Conservation (phyloP, 92 coral and sea anemone genomes). For the Metridium senile region DNA sequence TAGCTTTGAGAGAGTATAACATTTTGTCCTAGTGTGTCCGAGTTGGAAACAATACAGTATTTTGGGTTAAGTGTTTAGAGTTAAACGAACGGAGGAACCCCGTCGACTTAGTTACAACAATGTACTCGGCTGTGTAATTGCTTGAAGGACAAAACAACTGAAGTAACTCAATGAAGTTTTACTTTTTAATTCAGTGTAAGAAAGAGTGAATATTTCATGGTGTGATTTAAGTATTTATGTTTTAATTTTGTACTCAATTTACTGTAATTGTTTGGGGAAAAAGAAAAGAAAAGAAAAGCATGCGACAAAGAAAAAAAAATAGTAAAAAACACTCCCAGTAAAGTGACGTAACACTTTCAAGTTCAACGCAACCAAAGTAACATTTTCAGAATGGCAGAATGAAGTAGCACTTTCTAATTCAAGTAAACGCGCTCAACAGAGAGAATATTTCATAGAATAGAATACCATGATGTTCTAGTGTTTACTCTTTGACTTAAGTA, state of each 20-base stretch:
- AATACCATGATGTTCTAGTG: too few species aligned
- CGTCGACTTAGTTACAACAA: background rate
- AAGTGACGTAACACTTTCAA: too few species aligned
- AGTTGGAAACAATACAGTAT: background rate
- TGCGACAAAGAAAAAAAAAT: too few species aligned
- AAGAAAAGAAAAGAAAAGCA: too few species aligned
- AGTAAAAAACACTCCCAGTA: too few species aligned
- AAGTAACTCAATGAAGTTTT: too few species aligned
- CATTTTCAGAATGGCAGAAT: too few species aligned
- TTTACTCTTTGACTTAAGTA: too few species aligned
- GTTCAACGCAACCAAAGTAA: too few species aligned
- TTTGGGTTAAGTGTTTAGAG: constrained; percentile 16
- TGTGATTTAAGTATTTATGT: background rate
- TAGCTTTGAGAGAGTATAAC: background rate
- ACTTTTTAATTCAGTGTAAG: background rate
- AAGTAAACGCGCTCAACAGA: too few species aligned
- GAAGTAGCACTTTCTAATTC: too few species aligned
- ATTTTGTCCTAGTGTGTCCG: background rate
- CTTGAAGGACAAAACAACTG: background rate
- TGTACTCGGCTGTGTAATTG: background rate
- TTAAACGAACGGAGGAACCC: background rate
- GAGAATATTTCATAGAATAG: too few species aligned
- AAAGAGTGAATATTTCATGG: background rate
- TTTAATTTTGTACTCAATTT: background rate
- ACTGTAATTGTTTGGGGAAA: background rate